phyloP scores from a whole-genome alignment of 2,113 vertebrate genomes.

The Oreochromis niloticus region DNA sequence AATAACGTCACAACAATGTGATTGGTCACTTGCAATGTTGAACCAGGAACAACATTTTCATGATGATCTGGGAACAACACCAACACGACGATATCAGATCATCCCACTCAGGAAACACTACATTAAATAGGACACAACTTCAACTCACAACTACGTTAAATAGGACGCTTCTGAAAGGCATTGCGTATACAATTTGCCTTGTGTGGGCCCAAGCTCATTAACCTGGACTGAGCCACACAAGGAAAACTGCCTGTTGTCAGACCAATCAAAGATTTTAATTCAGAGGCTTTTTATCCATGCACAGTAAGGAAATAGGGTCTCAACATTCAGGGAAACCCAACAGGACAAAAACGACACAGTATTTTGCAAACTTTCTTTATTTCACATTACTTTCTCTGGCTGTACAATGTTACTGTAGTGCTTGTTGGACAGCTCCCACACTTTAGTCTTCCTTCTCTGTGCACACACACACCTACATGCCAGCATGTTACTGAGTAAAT shows the following conservation, averaged over 20 bases:
- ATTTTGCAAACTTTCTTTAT: no score
- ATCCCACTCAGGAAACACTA: no score
- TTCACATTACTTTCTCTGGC: background rate
- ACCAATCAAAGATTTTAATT: background rate
- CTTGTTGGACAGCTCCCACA: background rate
- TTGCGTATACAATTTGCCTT: background rate
- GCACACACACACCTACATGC: background rate
- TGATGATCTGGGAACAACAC: no score
- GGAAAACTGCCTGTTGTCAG: background rate
- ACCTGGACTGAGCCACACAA: background rate
- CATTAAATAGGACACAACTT: no score
- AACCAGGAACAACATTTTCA: no score
- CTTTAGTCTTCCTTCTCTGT: background rate
- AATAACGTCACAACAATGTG: no score
- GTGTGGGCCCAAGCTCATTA: background rate
- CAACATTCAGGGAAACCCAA: no score
- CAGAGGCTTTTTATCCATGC: background rate
- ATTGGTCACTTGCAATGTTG: no score
- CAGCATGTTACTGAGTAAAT: background rate
- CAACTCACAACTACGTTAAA: no score
- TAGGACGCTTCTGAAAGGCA: background rate
- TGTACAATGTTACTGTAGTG: background rate
- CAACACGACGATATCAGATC: no score
- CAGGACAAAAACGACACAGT: no score
- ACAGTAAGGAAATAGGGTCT: no score